Evolutionary conservation across 2,888 invertebrate genomes (phyloP), one percentile per base, ranked within the genome.

Genomic region (Lottia gigantea): DNA sequence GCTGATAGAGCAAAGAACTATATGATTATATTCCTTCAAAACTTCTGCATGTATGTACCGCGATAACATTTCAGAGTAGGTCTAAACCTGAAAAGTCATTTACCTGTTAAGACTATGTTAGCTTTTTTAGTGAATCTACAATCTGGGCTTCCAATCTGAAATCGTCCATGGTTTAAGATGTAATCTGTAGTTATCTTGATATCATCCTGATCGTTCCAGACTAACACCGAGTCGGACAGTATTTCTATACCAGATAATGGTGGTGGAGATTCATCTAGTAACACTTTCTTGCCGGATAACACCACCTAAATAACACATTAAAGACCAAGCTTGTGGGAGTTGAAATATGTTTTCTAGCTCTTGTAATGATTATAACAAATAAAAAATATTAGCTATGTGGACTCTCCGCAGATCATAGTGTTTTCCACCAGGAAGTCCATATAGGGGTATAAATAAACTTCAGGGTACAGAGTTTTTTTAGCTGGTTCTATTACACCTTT

Each of bases 131-230:
- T 26, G 66, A 76, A 75, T 23, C 68, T 72, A 66, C 79, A 79
- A 6, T 31, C 64, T 40, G 71, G 70, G 47, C 72, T 72, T 25
- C 78, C 78, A 19, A 78, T 71, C 63, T 75, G 71, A 26, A 80
- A 66, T 63, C 68, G 72, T 16, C 78, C 80, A 16, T 64, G 15
- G 15, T 79, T 69, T n/a, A 66, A 68, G 49, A 80, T 74, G 71
- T 72, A 71, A 65, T 68, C 67, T 46, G 67, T 64, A 12, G 72
- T 66, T 26, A 80, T 68, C 1, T 31, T 40, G 26, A 75, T 71
- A 55, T 47, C 62, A n/a, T 31, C 46, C 26, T 70, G 62, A 45
- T 68, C 46, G 62, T 70, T 74, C 70, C 73, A 74, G 49, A 79
- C 63, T 6, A 79, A 71, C 4, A 23, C 65, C 8, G 46, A 67